Conservation (phyloP, 2,113 vertebrate species). For the Vireo altiloquus region DNA sequence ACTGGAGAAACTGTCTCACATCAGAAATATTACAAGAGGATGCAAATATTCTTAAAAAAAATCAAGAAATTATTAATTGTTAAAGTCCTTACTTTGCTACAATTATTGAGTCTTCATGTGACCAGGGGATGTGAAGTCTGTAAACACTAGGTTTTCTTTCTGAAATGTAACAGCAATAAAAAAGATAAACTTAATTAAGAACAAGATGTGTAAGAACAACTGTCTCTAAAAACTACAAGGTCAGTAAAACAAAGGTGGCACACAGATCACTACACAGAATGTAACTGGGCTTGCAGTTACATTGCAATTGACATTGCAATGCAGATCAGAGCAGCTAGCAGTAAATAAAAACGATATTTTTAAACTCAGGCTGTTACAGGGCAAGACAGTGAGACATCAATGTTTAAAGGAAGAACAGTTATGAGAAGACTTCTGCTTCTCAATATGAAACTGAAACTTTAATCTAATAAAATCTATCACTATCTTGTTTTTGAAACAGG, state of each 20-base stretch:
- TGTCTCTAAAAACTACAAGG: background rate
- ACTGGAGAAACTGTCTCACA: background rate
- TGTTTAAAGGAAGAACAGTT: background rate
- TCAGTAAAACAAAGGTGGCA: background rate
- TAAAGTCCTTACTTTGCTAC: conserved; percentile 78
- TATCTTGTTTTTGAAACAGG: background rate
- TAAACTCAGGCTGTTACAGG: background rate
- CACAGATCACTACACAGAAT: background rate
- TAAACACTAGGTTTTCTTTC: conserved; percentile 84
- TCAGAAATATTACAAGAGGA: background rate
- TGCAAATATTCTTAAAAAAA: background rate
- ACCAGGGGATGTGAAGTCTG: conserved; percentile 89
- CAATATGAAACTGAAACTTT: background rate
- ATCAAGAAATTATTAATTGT: background rate
- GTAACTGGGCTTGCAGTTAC: background rate
- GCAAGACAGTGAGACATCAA: background rate
- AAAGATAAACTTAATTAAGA: background rate
- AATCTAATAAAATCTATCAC: background rate
- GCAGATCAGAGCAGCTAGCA: background rate
- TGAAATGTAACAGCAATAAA: conserved; percentile 63
- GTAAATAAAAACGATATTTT: background rate
- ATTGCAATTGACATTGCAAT: background rate
- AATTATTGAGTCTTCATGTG: conserved; percentile 86
- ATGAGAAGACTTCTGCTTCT: background rate
- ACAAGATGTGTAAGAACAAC: background rate